Percentiles rank a stretch among this genome's conserved stretches.
These are phyloP conservation scores for Tetragonula clypearis DNA, from an alignment of 1,140 invertebrate species.

Conservation along the genomic window DNA sequence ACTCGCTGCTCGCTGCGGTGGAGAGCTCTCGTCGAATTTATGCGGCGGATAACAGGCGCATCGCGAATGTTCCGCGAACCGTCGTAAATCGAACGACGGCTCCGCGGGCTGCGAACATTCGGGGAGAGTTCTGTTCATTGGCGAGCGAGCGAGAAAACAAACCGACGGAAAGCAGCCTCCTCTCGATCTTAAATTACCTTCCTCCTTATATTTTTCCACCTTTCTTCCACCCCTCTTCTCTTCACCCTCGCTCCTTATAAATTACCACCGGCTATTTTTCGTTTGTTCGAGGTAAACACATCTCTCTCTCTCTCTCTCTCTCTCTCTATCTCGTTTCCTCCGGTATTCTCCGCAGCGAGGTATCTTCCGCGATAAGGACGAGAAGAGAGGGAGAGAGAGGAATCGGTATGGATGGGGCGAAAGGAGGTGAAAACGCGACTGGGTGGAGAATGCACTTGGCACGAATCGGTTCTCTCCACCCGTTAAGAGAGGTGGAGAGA, in stretches of 20 bases:
- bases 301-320: not conserved
- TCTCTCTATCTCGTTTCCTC: not conserved
- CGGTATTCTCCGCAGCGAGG: not conserved
- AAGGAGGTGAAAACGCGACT: constrained; percentile 21
- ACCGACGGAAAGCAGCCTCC: not conserved
- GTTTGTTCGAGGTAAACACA: not conserved
- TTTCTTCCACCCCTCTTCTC: not conserved
- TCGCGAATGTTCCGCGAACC: not conserved
- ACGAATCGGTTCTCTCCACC: constrained; percentile 46
- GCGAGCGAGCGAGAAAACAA: not conserved
- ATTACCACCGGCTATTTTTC: not conserved
- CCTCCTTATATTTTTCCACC: not conserved
- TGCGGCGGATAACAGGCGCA: constrained; percentile 25
- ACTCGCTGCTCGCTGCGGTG: not conserved
- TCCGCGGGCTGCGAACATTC: too few relatives aligned
- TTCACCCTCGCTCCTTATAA: not conserved
- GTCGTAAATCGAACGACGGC: constrained; percentile 22
- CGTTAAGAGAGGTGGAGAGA: too few relatives aligned
- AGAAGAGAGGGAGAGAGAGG: not conserved
- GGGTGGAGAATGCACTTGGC: constrained; percentile 43
- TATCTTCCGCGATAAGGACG: not conserved
- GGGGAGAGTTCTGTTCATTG: not conserved
- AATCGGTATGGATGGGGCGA: not conserved
- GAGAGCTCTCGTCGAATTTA: constrained; percentile 30
- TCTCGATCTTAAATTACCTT: not conserved